Evolutionary conservation across 2,113 vertebrate species (phyloP).

Genomic region (Osmerus mordax): DNA sequence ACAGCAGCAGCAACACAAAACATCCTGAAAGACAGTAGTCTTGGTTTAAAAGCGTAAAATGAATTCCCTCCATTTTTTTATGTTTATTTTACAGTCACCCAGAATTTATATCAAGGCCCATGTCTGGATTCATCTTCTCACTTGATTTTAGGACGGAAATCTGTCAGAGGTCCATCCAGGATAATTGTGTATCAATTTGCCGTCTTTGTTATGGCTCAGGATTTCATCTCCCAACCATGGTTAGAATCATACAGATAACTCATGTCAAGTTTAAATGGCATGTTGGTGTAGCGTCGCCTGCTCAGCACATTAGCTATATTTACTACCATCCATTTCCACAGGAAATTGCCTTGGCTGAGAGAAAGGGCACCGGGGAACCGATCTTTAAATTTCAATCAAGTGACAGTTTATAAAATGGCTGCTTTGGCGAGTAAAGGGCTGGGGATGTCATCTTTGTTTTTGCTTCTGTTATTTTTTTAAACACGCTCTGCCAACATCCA

Average conservation of each 20-base stretch:
- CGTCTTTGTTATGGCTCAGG: conserved; percentile 50
- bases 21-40: too few relatives aligned
- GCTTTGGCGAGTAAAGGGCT: conserved; percentile 23
- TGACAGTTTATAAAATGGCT: conserved; percentile 40
- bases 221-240: conserved; percentile 57
- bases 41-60: too few relatives aligned
- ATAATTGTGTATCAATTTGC: conserved; percentile 36
- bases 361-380: conserved; percentile 51
- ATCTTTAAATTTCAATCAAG: conserved; percentile 59
- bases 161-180: conserved; percentile 7
- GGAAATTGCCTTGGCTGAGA: conserved; percentile 67
- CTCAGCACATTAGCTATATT: conserved; percentile 74
- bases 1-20: too few relatives aligned
- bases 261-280: conserved; percentile 57
- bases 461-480: conserved; percentile 27
- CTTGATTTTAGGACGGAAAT: conserved; percentile 7
- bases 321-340: conserved; percentile 63
- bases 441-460: neutral
- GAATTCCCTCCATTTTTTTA: too few relatives aligned
- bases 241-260: conserved; percentile 61
- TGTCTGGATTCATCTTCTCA: conserved; percentile 17
- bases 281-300: conserved; percentile 54
- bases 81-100: neutral
- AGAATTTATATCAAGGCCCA: neutral
- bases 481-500: neutral